Conservation (phyloP, 30 jellyfish, hydroid and myxozoan genomes). For the Hydractinia symbiolongicarpus region DNA sequence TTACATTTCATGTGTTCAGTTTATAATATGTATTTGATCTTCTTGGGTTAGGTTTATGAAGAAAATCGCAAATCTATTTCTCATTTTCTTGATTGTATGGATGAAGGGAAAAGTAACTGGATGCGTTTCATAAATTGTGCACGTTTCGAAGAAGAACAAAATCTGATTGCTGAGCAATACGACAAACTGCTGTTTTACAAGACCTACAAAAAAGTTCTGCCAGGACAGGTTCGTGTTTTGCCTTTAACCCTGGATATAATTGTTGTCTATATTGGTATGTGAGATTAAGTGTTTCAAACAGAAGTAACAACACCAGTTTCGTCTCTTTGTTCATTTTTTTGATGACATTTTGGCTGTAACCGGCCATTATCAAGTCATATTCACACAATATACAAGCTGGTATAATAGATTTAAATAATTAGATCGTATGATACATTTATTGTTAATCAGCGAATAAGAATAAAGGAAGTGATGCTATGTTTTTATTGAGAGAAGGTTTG, state of each 20-base stretch:
- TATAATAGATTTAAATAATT: no score
- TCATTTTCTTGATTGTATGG: conserved; percentile 32
- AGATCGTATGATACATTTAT: no score
- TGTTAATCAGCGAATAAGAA: no score
- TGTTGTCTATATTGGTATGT: no score
- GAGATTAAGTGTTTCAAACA: no score
- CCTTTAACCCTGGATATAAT: neutral
- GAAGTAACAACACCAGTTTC: no score
- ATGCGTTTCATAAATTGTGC: conserved; percentile 42
- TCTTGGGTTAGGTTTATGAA: conserved; percentile 13
- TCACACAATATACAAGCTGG: no score
- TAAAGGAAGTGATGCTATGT: no score
- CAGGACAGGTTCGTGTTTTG: conserved; percentile 21
- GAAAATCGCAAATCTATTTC: conserved; percentile 3
- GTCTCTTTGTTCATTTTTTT: no score
- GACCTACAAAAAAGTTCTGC: conserved; percentile 29
- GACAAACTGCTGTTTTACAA: conserved; percentile 19
- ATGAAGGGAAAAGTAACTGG: conserved; percentile 44
- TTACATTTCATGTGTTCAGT: neutral
- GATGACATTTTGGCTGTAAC: no score
- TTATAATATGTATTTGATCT: neutral
- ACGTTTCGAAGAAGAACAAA: conserved; percentile 47
- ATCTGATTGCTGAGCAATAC: conserved; percentile 39
- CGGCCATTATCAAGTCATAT: no score
- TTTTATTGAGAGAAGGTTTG: no score